phyloP scores from a whole-genome alignment of 2,113 vertebrate species.

The Pontoporia blainvillei region DNA sequence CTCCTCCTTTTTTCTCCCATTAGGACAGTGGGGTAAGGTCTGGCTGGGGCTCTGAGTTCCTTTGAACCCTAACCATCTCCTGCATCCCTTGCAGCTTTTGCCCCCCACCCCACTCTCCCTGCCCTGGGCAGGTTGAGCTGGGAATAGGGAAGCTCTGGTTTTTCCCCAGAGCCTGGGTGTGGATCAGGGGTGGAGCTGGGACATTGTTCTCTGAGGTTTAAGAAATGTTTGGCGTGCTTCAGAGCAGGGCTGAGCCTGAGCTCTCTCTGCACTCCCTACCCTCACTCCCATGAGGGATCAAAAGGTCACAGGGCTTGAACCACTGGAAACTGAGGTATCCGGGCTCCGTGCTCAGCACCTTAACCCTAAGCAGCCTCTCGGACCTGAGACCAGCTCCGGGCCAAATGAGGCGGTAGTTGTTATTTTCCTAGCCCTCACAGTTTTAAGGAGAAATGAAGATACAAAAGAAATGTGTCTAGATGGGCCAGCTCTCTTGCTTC shows the following conservation, averaged over 20 bases:
- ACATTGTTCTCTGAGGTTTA: constrained; percentile 25
- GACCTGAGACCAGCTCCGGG: not conserved
- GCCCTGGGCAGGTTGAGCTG: not conserved
- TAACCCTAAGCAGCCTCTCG: not conserved
- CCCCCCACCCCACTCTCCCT: not conserved
- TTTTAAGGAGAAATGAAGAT: not conserved
- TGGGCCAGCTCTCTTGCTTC: not conserved
- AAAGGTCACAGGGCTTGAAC: not conserved
- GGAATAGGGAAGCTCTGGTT: not conserved
- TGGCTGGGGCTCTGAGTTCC: not conserved
- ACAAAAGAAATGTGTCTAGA: not conserved
- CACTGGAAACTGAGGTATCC: not conserved
- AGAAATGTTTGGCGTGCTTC: constrained; percentile 35
- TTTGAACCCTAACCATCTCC: not conserved
- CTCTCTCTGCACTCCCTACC: not conserved
- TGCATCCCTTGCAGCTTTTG: not conserved
- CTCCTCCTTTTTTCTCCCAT: not conserved
- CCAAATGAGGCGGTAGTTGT: not conserved
- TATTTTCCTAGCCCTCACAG: not conserved
- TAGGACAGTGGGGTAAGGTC: not conserved
- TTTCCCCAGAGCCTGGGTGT: constrained; percentile 44
- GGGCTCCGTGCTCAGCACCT: not conserved
- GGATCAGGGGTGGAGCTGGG: constrained; percentile 28
- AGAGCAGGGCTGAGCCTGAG: not conserved
- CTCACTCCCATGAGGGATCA: not conserved